phyloP scores from a whole-genome alignment of 2,113 vertebrate genomes.

The Protobothrops mucrosquamatus region DNA sequence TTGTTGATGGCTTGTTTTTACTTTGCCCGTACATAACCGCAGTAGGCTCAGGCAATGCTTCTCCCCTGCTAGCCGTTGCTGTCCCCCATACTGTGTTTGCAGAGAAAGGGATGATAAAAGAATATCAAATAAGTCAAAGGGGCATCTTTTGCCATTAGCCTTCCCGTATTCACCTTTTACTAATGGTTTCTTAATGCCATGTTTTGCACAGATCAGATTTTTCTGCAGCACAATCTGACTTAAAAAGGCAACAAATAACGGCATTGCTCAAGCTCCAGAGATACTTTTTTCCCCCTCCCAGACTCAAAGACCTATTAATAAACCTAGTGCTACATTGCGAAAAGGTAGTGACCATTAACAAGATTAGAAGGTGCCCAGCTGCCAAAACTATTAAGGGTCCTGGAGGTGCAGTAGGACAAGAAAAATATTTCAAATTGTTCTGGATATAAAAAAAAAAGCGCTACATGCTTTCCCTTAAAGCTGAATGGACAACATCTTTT shows the following conservation, averaged over 20 bases:
- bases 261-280: background rate
- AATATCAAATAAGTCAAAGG: slow-evolving; percentile 13
- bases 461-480: slow-evolving; percentile 4
- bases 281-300: background rate
- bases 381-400: slow-evolving; percentile 5
- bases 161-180: slow-evolving; percentile 9
- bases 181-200: slow-evolving; percentile 17
- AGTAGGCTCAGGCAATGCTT: background rate
- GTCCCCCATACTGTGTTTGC: slow-evolving; percentile 14
- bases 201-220: slow-evolving; percentile 15
- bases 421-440: slow-evolving; percentile 34
- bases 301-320: slow-evolving; percentile 19
- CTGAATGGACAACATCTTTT: background rate
- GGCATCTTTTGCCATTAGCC: slow-evolving; percentile 7
- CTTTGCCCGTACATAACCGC: background rate
- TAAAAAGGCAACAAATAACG: slow-evolving; percentile 11
- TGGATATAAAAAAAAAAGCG: slow-evolving; percentile 5
- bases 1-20: slow-evolving; percentile 2
- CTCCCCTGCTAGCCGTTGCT: slow-evolving; percentile 6
- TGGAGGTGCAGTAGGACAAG: background rate
- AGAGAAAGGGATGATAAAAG: slow-evolving; percentile 26
- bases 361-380: slow-evolving; percentile 20
- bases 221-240: slow-evolving; percentile 1
- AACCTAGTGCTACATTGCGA: slow-evolving; percentile 16
- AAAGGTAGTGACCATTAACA: slow-evolving; percentile 14